Evolutionary conservation across 2,888 invertebrate genomes (phyloP).

Genomic region (Drosophila subquinaria): DNA sequence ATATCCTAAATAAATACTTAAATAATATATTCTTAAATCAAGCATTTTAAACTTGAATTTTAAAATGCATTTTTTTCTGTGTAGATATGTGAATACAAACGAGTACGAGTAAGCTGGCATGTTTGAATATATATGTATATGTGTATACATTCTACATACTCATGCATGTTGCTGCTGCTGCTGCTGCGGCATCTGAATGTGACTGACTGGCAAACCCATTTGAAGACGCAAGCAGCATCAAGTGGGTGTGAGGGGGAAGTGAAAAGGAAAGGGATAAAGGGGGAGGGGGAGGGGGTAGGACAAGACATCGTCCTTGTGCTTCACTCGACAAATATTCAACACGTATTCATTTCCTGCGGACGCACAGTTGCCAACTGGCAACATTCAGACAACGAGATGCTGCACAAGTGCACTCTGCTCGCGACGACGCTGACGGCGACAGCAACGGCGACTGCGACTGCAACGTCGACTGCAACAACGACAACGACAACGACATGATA

Average conservation of each 20-base stretch:
- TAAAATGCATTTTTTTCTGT: too few relatives aligned
- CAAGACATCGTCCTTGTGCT: conserved; percentile 66
- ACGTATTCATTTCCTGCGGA: conserved; percentile 83
- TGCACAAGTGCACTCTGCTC: conserved; percentile 71
- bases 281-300: too few relatives aligned
- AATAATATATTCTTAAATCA: too few relatives aligned
- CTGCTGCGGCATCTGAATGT: conserved; percentile 24
- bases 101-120: conserved; percentile 30
- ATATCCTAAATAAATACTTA: too few relatives aligned
- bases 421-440: conserved; percentile 15
- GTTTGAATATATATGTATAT: conserved; percentile 27
- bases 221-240: conserved; percentile 8
- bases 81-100: too few relatives aligned
- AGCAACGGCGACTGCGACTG: not conserved
- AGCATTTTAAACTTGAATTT: too few relatives aligned
- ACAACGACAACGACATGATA: conserved; percentile 62
- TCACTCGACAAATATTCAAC: conserved; percentile 81
- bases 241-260: not conserved
- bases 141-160: conserved; percentile 8
- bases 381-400: conserved; percentile 65
- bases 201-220: conserved; percentile 40
- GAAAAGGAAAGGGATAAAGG: not conserved
- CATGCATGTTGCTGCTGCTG: conserved; percentile 19
- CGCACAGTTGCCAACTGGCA: conserved; percentile 78
- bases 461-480: not conserved